A percentile compares a stretch with the other conserved stretches of the same genome.
phyloP scores from a whole-genome alignment of 1,140 invertebrate genomes.

The Meloidogyne floridensis region DNA sequence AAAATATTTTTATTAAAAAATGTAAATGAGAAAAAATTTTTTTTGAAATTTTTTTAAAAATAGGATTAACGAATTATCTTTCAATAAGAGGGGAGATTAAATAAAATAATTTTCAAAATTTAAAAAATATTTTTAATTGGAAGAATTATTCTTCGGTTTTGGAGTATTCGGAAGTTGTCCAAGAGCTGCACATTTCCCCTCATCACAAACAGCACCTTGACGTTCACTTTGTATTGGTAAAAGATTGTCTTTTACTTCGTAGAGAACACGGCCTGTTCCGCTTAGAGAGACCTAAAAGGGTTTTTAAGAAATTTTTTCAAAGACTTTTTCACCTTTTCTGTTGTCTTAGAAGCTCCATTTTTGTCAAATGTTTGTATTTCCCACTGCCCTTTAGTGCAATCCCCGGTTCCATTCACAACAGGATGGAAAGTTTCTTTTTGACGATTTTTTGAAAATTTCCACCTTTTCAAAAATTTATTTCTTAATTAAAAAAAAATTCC shows the following conservation, averaged over 20 bases:
- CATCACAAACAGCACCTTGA: constrained; percentile 54
- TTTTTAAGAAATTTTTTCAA: too few species aligned
- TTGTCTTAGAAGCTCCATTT: constrained; percentile 4
- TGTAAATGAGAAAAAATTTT: too few species aligned
- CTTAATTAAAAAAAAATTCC: not conserved
- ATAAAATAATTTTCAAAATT: not conserved
- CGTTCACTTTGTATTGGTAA: constrained; percentile 44
- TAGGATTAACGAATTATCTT: too few species aligned
- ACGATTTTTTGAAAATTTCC: constrained; percentile 8
- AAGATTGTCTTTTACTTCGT: constrained; percentile 52
- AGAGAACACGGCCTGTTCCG: constrained; percentile 52
- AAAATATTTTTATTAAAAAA: too few species aligned
- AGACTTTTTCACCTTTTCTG: constrained; percentile 8
- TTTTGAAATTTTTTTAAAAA: too few species aligned
- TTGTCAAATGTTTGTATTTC: constrained; percentile 8
- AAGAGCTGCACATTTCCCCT: constrained; percentile 41
- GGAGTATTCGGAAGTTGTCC: constrained; percentile 9
- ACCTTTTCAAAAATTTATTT: not conserved
- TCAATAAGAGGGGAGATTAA: not conserved
- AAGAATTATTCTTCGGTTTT: not conserved
- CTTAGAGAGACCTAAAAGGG: constrained; percentile 36
- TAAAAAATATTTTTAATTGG: not conserved
- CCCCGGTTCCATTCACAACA: constrained; percentile 12
- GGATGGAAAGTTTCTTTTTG: constrained; percentile 26
- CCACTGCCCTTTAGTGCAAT: constrained; percentile 11